These are phyloP conservation scores for Chymomyza caudatula DNA, from an alignment of 2,888 invertebrate genomes.

Conservation along the genomic window DNA sequence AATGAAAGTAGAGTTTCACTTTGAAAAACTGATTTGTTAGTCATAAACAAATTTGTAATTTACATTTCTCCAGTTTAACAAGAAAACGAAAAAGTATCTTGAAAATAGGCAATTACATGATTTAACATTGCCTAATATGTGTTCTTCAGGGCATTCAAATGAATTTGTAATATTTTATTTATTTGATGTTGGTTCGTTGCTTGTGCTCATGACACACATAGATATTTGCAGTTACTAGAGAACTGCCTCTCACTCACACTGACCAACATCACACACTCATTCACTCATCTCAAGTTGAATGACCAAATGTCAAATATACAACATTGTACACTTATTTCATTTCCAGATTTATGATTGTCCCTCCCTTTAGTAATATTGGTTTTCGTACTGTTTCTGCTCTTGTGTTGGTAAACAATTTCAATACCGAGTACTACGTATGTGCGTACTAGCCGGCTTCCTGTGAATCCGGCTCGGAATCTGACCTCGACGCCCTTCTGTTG, in stretches of 20 bases:
- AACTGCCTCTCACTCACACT: background rate
- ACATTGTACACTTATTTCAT: conserved; percentile 66
- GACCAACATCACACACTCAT: conserved; percentile 15
- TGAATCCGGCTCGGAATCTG: conserved; percentile 15
- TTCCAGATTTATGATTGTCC: conserved; percentile 55
- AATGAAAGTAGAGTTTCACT: no score
- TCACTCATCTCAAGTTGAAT: conserved; percentile 50
- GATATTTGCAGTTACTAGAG: background rate
- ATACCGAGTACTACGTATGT: conserved; percentile 7
- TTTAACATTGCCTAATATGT: conserved; percentile 7
- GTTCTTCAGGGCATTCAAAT: conserved; percentile 62
- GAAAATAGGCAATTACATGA: no score
- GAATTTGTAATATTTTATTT: conserved; percentile 71
- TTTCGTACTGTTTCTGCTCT: no score
- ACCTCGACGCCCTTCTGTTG: conserved; percentile 10
- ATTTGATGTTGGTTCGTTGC: conserved; percentile 43
- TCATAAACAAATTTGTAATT: no score
- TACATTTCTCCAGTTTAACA: no score
- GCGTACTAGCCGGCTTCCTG: background rate
- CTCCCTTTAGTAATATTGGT: background rate
- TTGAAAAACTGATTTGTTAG: no score
- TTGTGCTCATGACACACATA: conserved; percentile 44
- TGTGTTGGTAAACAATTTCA: background rate
- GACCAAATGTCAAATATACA: conserved; percentile 70
- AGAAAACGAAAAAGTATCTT: no score